Percentiles rank a stretch among this genome's conserved stretches.
These are phyloP conservation scores for Trachurus trachurus DNA, from an alignment of 2,797 vertebrate genomes.

Conservation along the genomic window DNA sequence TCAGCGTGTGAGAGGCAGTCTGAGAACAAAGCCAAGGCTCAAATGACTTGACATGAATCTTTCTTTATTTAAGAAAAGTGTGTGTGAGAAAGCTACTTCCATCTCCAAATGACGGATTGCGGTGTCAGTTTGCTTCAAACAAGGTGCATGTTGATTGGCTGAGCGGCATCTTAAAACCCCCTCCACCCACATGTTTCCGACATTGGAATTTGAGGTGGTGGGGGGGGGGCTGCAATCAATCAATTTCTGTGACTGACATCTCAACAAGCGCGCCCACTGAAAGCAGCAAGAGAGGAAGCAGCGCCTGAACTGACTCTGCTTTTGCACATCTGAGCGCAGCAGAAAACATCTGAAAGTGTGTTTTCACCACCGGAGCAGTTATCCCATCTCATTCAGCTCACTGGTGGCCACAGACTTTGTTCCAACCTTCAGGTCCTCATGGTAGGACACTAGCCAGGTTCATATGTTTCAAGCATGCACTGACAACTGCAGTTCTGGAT, in stretches of 20 bases:
- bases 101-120: not conserved
- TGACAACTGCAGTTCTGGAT: not conserved
- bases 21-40: not conserved
- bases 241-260: slow-evolving; percentile 14
- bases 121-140: slow-evolving; percentile 9
- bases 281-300: not conserved
- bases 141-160: slow-evolving; percentile 6
- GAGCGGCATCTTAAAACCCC: slow-evolving; percentile 16
- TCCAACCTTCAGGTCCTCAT: not conserved
- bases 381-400: not conserved
- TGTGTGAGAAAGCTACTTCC: not conserved
- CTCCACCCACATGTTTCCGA: slow-evolving; percentile 18
- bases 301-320: not conserved
- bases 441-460: too few species aligned
- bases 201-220: not conserved
- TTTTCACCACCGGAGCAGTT: too few species aligned
- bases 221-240: not conserved
- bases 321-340: too few species aligned
- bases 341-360: not conserved
- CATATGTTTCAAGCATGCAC: not conserved
- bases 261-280: slow-evolving; percentile 8
- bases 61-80: slow-evolving; percentile 3
- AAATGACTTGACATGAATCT: not conserved
- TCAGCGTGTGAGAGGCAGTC: not conserved
- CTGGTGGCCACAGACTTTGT: not conserved